Evolutionary conservation across 1,140 invertebrate species (phyloP), one percentile per base, ranked within the genome.

Genomic region (Drosophila sp.): DNA sequence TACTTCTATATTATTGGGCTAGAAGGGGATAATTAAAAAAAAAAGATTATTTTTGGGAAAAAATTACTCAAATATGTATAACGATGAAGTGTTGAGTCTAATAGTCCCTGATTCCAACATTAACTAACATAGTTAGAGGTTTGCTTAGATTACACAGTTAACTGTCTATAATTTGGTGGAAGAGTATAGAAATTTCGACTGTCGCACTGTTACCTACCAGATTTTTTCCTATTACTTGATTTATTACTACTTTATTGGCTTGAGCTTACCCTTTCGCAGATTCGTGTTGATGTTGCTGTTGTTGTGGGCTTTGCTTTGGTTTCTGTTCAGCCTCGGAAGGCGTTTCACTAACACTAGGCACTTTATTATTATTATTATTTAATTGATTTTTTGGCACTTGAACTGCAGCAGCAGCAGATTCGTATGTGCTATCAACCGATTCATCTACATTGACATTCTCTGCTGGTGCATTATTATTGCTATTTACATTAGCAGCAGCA

Each of bases 371-470:
- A 66, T 35, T 55, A 70, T 73, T 69, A 69, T 81, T 86, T 56
- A 87, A 89, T 70, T 83, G 67, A 80, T 79, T 89, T 71, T 87
- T 87, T 87, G 83, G 83, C 83, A 87, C 83, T 79, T 79, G 70
- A 65, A 68, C 70, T 57, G 58, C 56, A 63, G 40, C 57, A 69
- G 50, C 54, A 38, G 60, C 27, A 17, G 23, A 33, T 32, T 50
- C 44, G 17, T 55, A 54, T 17, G 44, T 62, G 50, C 64, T 32
- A 11, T 60, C 23, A 27, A 27, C 47, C n/a, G 40, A 30, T 69
- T 62, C 40, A 33, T 64, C 76, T 66, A 79, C 65, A 72, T 74
- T 78, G 60, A 60, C 65, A 64, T 72, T 55, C 54, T 74, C 70
- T 62, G 74, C 68, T 71, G 70, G 80, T 47, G 44, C 44, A 47